These are phyloP conservation scores for Triplophysa yarkandensis DNA, from an alignment of 2,797 vertebrate species.

Conservation along the genomic window DNA sequence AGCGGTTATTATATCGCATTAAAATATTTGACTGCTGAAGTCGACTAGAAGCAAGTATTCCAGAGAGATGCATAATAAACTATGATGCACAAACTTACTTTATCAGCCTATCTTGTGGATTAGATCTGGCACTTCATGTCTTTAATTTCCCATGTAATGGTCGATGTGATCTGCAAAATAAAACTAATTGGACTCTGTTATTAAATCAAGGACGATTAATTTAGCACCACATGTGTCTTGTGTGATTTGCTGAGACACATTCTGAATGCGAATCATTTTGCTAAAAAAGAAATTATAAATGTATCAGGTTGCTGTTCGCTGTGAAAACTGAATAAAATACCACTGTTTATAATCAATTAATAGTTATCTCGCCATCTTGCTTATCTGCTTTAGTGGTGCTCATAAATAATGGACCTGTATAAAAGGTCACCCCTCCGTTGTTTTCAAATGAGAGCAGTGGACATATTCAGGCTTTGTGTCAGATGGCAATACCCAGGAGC, in stretches of 20 bases:
- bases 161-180: conserved; percentile 55
- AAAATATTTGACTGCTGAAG: not conserved
- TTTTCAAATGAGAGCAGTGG: conserved; percentile 53
- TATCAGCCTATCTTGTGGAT: conserved; percentile 52
- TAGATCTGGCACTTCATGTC: conserved; percentile 53
- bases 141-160: conserved; percentile 50
- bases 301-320: conserved; percentile 26
- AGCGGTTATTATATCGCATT: not conserved
- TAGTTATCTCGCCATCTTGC: conserved; percentile 18
- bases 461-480: conserved; percentile 59
- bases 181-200: conserved; percentile 55
- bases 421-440: conserved; percentile 51
- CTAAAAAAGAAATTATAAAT: conserved; percentile 33
- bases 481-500: conserved; percentile 62
- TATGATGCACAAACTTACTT: conserved; percentile 58
- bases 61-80: conserved; percentile 23
- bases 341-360: conserved; percentile 50
- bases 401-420: conserved; percentile 55
- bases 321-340: conserved; percentile 38
- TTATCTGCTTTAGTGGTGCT: conserved; percentile 33
- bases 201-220: conserved; percentile 59
- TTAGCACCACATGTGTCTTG: conserved; percentile 51
- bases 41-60: not conserved
- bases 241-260: conserved; percentile 48
- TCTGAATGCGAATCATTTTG: conserved; percentile 45